A percentile compares a stretch with the other conserved stretches of the same genome.
Evolutionary conservation across 2,113 vertebrate species (phyloP).

Genomic region (Salvelinus fontinalis): DNA sequence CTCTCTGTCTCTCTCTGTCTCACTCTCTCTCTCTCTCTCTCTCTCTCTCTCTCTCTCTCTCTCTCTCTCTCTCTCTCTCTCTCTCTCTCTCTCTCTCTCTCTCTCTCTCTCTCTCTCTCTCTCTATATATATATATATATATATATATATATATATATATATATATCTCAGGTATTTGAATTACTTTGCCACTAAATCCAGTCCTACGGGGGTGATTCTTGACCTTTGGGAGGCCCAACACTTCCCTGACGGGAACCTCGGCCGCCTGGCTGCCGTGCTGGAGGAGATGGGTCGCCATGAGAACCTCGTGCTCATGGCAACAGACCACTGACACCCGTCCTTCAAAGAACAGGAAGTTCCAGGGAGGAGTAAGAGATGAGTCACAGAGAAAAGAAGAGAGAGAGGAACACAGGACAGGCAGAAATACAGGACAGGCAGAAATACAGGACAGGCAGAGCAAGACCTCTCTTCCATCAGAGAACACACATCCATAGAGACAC

Average conservation of each 20-base stretch:
- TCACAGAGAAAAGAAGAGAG: not conserved
- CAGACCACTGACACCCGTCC: constrained; percentile 81
- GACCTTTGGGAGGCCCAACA: constrained; percentile 99
- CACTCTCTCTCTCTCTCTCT: too few relatives aligned
- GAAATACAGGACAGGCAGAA: too few relatives aligned
- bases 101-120: too few relatives aligned
- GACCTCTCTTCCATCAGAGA: too few relatives aligned
- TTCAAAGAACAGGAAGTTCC: constrained; percentile 29
- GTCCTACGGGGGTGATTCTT: constrained; percentile 94
- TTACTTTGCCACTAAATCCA: constrained; percentile 98
- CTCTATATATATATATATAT: too few relatives aligned
- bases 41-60: rapidly evolving
- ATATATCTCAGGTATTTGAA: constrained; percentile 86
- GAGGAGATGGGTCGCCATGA: constrained; percentile 98
- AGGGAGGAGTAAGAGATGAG: not conserved
- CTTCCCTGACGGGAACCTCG: constrained; percentile 95
- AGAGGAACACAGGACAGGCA: not conserved
- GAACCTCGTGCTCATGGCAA: constrained; percentile 80
- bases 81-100: too few relatives aligned
- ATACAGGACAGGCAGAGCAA: too few relatives aligned
- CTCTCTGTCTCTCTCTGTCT: too few relatives aligned
- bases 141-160: too few relatives aligned
- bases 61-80: too few relatives aligned
- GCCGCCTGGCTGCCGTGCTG: constrained; percentile 88
- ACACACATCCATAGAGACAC: too few relatives aligned